These are phyloP conservation scores for Sapayoa aenigma DNA, from an alignment of 2,113 vertebrate species.

Conservation along the genomic window DNA sequence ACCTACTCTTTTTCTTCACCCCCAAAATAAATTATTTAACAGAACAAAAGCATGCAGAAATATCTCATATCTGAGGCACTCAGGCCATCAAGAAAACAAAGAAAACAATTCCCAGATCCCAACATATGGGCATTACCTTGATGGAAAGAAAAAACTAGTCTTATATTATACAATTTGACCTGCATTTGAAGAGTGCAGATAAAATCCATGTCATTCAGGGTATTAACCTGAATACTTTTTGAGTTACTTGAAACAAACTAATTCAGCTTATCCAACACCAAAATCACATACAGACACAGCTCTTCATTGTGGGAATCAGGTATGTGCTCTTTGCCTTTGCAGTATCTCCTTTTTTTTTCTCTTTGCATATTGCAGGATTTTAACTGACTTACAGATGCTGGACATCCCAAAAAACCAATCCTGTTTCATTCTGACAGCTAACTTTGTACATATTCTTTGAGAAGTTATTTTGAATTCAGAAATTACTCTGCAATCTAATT, in stretches of 20 bases:
- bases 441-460: background rate
- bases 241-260: background rate
- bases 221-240: background rate
- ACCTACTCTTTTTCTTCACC: background rate
- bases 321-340: background rate
- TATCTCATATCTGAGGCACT: background rate
- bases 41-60: background rate
- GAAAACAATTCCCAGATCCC: background rate
- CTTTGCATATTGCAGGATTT: background rate
- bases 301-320: rapidly evolving
- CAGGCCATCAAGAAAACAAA: background rate
- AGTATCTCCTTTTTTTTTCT: background rate
- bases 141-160: background rate
- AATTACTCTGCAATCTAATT: background rate
- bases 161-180: background rate
- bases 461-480: background rate
- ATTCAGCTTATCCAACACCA: background rate
- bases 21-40: background rate
- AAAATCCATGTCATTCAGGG: background rate
- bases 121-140: background rate
- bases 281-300: background rate
- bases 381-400: background rate
- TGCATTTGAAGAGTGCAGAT: background rate
- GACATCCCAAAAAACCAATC: background rate
- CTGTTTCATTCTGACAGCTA: background rate